These are phyloP conservation scores for Heterotilapia buettikoferi DNA, from an alignment of 2,113 vertebrate genomes.

Conservation along the genomic window DNA sequence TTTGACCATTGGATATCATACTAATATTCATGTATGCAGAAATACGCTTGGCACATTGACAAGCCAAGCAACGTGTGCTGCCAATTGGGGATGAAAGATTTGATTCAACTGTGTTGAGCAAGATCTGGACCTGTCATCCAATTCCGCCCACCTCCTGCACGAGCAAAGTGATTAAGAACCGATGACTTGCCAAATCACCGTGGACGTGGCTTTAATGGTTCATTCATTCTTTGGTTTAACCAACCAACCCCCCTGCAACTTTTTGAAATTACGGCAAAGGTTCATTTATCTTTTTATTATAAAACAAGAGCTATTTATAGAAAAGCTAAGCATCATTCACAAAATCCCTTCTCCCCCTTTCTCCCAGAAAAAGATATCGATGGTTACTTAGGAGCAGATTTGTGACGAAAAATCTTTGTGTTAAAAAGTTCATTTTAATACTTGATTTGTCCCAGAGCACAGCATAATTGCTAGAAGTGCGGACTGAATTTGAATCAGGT, in stretches of 20 bases:
- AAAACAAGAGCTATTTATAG: background rate
- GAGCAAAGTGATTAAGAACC: constrained; percentile 26
- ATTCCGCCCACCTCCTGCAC: background rate
- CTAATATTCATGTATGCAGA: constrained; percentile 16
- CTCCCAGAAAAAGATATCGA: background rate
- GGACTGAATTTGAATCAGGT: background rate
- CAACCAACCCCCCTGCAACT: background rate
- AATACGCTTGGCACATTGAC: constrained; percentile 1
- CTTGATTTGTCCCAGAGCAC: background rate
- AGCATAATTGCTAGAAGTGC: background rate
- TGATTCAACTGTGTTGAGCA: constrained; percentile 17
- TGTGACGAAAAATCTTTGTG: background rate
- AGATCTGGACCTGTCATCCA: constrained; percentile 22
- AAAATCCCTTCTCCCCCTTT: background rate
- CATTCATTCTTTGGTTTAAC: constrained; percentile 21
- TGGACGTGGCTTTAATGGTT: constrained; percentile 25
- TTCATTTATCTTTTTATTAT: constrained; percentile 12
- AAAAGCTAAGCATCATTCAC: background rate
- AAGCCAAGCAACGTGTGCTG: background rate
- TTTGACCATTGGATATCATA: background rate
- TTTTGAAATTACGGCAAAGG: constrained; percentile 13
- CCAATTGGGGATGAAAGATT: constrained; percentile 35
- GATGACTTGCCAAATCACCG: constrained; percentile 44
- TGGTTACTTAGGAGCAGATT: constrained; percentile 1
- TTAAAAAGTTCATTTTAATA: background rate